Evolutionary conservation across 2,888 invertebrate species (phyloP), one percentile per base, ranked within the genome.

Genomic region (Megaustenia siamemsis): DNA sequence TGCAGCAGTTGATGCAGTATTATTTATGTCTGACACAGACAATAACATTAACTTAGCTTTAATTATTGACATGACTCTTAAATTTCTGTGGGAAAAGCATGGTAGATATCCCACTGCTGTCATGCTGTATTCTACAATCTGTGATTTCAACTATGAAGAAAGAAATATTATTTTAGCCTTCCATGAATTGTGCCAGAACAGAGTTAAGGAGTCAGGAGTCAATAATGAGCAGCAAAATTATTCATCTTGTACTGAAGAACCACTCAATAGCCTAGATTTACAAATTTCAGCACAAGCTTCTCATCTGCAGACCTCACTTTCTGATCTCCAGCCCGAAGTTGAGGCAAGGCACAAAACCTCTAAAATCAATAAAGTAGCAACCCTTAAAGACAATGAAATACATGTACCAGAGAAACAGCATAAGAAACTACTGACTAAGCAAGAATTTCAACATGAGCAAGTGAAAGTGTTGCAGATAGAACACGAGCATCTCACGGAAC

Each of bases 1-100:
- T 68, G 38, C 71, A 53, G 40, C 81, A 56, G 24, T 81, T 38
- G n/a, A 69, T 53, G 53, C 81, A 38, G 81, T 71, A 40, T 35
- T 35, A 24, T 81, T 68, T 35, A 56, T 69, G 71, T 35, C 21
- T 81, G 53, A 38, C 18, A 76, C 2, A 15, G 45, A 45, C 40
- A 18, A 24, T 15, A 10, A n/a, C 6, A 24, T 69, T n/a, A 24
- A 35, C 18, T 8, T n/a, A 35, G n/a, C 18, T 56, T 24, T 56
- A 28, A 40, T n/a, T n/a, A n/a, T 71, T 32, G 40, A 38, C 15
- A 43, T 81, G 5, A 56, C 56, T 53, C 8, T 56, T 18, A 71
- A 49, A 15, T n/a, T 56, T 45, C 56, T 69, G 8, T 45, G 71
- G 45, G 53, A 56, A 3, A 81, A 75, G 68, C 66, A 28, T 66